Conservation (phyloP, 1,140 invertebrate species). For the Rhagoletis pomonella region DNA sequence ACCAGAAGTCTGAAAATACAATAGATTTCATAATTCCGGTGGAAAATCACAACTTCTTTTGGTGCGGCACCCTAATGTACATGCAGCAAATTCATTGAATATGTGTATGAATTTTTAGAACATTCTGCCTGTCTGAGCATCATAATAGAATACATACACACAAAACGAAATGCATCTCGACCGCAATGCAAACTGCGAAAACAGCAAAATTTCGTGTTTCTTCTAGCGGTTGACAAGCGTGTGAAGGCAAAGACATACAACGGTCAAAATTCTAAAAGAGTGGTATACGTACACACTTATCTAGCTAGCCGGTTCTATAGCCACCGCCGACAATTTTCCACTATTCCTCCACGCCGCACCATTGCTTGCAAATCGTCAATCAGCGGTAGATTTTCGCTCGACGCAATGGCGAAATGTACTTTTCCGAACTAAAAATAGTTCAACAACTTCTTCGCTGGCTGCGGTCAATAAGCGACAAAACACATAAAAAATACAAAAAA, state of each 20-base stretch:
- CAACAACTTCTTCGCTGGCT: constrained; percentile 1
- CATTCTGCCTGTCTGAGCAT: background rate
- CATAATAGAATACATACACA: no score
- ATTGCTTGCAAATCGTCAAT: background rate
- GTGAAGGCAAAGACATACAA: background rate
- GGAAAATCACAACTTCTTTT: no score
- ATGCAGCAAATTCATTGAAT: no score
- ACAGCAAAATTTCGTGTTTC: background rate
- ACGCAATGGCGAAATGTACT: background rate
- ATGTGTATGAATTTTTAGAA: background rate
- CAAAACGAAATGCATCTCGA: no score
- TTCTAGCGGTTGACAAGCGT: background rate
- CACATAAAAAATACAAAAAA: background rate
- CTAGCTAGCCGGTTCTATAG: background rate
- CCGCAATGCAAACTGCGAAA: no score
- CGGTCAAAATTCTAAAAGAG: background rate
- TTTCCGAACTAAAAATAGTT: constrained; percentile 36
- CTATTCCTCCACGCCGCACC: background rate
- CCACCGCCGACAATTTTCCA: background rate
- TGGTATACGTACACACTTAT: background rate
- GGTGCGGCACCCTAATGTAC: no score
- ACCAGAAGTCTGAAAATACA: no score
- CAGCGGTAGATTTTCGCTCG: background rate
- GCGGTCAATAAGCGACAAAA: constrained; percentile 5
- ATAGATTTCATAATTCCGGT: no score